Conservation (phyloP, 2,888 invertebrate species). For the Polia nebulosa region DNA sequence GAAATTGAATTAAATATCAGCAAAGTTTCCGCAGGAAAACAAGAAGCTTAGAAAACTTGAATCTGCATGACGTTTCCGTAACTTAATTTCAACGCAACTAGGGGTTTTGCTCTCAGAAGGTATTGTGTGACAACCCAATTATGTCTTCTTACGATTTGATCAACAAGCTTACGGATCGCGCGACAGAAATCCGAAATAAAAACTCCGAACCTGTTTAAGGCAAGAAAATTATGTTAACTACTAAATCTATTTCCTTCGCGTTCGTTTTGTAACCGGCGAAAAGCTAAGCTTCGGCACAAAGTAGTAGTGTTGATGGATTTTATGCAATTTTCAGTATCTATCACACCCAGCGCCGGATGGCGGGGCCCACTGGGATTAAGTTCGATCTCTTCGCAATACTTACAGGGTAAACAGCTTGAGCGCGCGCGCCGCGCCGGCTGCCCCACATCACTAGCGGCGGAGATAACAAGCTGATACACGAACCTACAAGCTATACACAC, state of each 20-base stretch:
- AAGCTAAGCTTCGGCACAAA: slow-evolving; percentile 78
- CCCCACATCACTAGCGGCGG: slow-evolving; percentile 63
- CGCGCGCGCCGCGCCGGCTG: slow-evolving; percentile 61
- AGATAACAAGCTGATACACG: slow-evolving; percentile 53
- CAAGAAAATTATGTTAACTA: slow-evolving; percentile 60
- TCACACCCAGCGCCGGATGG: slow-evolving; percentile 85
- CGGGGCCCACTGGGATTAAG: slow-evolving; percentile 87
- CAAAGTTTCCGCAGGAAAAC: neutral
- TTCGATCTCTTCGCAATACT: slow-evolving; percentile 90
- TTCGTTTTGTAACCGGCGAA: slow-evolving; percentile 67
- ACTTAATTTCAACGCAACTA: neutral
- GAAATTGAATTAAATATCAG: neutral
- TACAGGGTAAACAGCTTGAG: slow-evolving; percentile 86
- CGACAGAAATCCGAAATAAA: slow-evolving; percentile 25
- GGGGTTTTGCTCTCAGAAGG: too few species aligned
- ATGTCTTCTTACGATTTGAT: neutral
- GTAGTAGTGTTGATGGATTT: slow-evolving; percentile 89
- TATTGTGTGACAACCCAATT: neutral
- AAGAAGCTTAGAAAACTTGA: neutral
- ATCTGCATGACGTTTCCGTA: neutral
- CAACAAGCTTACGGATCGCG: neutral
- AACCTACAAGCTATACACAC: neutral
- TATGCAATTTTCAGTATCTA: slow-evolving; percentile 91
- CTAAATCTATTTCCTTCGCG: slow-evolving; percentile 59
- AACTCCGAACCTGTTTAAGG: slow-evolving; percentile 19